phyloP scores from a whole-genome alignment of 2,797 vertebrate species.

The Alcedo atthis region DNA sequence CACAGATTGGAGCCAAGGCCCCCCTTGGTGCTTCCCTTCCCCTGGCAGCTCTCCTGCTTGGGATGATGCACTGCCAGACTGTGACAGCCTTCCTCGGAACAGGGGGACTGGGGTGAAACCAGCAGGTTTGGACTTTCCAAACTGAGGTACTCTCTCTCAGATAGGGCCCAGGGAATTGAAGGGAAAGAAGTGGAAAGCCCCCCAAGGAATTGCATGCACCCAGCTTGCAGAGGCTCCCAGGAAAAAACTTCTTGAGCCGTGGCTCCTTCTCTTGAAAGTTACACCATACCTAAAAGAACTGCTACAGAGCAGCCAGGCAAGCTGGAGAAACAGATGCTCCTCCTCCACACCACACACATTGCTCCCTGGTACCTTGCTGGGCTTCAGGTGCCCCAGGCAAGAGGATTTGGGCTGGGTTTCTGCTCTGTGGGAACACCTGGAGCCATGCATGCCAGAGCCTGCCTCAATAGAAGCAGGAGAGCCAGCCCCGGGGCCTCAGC shows the following conservation, averaged over 20 bases:
- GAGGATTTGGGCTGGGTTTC: background rate
- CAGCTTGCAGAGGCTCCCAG: background rate
- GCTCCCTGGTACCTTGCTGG: background rate
- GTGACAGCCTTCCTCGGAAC: accelerated
- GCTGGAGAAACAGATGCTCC: accelerated
- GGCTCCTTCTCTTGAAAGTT: background rate
- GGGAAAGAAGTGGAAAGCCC: background rate
- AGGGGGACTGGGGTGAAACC: background rate
- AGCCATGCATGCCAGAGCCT: conserved; percentile 49
- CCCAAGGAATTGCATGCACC: too few relatives aligned
- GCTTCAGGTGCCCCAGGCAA: background rate
- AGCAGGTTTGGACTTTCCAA: background rate
- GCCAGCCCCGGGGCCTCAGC: conserved; percentile 55
- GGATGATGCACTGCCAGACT: background rate
- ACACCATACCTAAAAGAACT: background rate
- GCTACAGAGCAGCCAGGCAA: background rate
- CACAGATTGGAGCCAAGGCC: background rate
- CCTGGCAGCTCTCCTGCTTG: too few relatives aligned
- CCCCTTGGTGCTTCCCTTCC: background rate
- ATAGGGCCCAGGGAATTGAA: background rate
- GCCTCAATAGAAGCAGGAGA: conserved; percentile 15
- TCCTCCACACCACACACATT: background rate
- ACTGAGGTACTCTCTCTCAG: background rate
- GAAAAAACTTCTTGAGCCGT: background rate
- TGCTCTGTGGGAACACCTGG: conserved; percentile 3